Base-by-base conservation (phyloP, 2,888 invertebrate genomes). In the Apomyelois bistriatella region DNA sequence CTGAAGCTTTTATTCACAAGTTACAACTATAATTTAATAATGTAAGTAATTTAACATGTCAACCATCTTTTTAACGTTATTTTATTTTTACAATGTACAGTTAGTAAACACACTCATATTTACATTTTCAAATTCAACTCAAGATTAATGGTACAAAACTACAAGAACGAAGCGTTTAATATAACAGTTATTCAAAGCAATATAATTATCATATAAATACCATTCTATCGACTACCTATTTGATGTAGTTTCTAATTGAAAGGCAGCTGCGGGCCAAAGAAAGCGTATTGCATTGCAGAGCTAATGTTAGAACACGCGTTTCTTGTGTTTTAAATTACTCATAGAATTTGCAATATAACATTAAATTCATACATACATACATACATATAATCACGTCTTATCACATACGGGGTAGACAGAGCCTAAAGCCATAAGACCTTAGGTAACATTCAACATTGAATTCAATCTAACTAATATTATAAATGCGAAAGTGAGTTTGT, bases 171-270 rank as follows among this genome's bases (percentile, higher is more conserved):
- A 15, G 46, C 46, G 46, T n/a, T 37, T 22, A 37, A 48, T 22
- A 10, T 22, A 48, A 22, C 22, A 48, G 36, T 48, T 48, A 37
- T 48, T 48, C 13, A 48, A 12, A 16, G 36, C 22, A 48, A 37
- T 48, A 48, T 48, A 48, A 22, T 48, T 48, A 16, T 37, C 37
- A 48, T 48, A 48, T 48, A 36, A 16, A 46, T 46, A 43, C n/a
- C 30, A 16, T 46, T 32, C 15, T 30, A 15, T 30, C 15, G 46
- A 46, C 32, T 46, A 46, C 46, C 46, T 46, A 46, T 46, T 46
- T 32, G 46, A 32, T 46, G 46, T 46, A 46, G 32, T 32, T 9
- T 46, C 46, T 46, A 46, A 46, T 46, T 46, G 46, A 46, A 4
- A 15, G 30, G 32, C 46, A 46, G 46, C 32, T 46, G 46, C 32